phyloP scores from a whole-genome alignment of 2,888 invertebrate species.

The Scaptomyza cyrtandrae region DNA sequence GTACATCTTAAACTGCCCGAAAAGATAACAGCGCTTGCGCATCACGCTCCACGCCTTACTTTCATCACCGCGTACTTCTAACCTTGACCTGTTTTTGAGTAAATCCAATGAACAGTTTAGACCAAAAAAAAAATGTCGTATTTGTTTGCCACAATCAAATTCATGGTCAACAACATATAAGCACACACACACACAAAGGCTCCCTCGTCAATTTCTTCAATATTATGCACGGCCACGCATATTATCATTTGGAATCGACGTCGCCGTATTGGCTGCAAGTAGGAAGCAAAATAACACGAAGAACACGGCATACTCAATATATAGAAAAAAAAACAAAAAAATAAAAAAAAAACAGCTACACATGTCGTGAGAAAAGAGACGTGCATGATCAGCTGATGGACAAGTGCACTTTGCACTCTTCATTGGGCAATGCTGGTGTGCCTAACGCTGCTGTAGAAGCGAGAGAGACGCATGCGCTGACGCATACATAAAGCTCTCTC shows the following conservation, averaged over 20 bases:
- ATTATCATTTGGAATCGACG: slow-evolving; percentile 56
- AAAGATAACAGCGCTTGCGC: slow-evolving; percentile 30
- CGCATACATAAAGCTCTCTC: slow-evolving; percentile 23
- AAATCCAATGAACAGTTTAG: slow-evolving; percentile 31
- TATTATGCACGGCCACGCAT: slow-evolving; percentile 48
- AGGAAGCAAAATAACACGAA: slow-evolving; percentile 29
- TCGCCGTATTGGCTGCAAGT: slow-evolving; percentile 30
- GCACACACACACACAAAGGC: slow-evolving; percentile 13
- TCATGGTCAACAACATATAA: slow-evolving; percentile 43
- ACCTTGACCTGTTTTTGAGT: slow-evolving; percentile 70
- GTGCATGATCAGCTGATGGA: slow-evolving; percentile 35
- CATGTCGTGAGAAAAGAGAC: slow-evolving; percentile 7
- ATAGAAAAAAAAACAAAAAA: no score
- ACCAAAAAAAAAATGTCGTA: slow-evolving; percentile 11
- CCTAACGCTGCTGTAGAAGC: neutral
- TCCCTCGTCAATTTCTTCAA: slow-evolving; percentile 28
- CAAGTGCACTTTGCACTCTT: slow-evolving; percentile 48
- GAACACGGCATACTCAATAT: slow-evolving; percentile 19
- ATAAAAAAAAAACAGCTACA: neutral
- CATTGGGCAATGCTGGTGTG: slow-evolving; percentile 1
- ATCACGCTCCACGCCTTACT: slow-evolving; percentile 9
- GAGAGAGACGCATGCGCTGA: slow-evolving; percentile 17
- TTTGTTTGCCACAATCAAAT: slow-evolving; percentile 16
- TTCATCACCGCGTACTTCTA: slow-evolving; percentile 17
- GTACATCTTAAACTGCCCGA: neutral